These are phyloP conservation scores for Drosophila lutescens DNA, from an alignment of 2,888 invertebrate species.

Conservation along the genomic window DNA sequence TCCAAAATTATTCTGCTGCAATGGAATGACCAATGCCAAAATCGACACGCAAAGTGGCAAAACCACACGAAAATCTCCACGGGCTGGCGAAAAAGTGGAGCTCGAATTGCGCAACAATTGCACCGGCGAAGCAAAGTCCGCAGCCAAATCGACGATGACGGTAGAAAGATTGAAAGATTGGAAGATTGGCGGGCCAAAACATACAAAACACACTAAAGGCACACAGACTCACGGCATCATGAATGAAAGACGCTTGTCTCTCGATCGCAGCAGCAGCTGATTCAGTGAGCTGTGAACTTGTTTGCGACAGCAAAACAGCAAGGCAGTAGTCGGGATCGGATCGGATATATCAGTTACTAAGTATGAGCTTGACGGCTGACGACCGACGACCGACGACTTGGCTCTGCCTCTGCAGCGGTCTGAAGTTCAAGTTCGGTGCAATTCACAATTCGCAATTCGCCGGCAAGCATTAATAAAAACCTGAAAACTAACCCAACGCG, in stretches of 20 bases:
- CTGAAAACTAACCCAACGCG: conserved; percentile 15
- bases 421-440: conserved; percentile 81
- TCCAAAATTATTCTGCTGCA: conserved; percentile 73
- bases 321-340: conserved; percentile 1
- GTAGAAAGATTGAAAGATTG: conserved; percentile 40
- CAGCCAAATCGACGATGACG: conserved; percentile 45
- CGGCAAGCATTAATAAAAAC: conserved; percentile 50
- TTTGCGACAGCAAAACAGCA: conserved; percentile 45
- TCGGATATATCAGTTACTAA: conserved; percentile 32
- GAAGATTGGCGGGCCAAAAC: conserved; percentile 34
- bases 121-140: conserved; percentile 49
- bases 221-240: conserved; percentile 27
- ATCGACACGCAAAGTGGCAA: conserved; percentile 27
- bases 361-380: conserved; percentile 8
- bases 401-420: conserved; percentile 55
- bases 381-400: conserved; percentile 36
- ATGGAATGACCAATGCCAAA: conserved; percentile 63
- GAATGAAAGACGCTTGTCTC: conserved; percentile 64
- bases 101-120: conserved; percentile 41
- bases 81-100: conserved; percentile 17
- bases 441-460: conserved; percentile 70
- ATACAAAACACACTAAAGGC: background rate
- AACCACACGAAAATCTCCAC: conserved; percentile 14
- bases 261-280: conserved; percentile 55
- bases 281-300: conserved; percentile 64